phyloP scores from a whole-genome alignment of 2,888 invertebrate species.

The Idaea aversata region DNA sequence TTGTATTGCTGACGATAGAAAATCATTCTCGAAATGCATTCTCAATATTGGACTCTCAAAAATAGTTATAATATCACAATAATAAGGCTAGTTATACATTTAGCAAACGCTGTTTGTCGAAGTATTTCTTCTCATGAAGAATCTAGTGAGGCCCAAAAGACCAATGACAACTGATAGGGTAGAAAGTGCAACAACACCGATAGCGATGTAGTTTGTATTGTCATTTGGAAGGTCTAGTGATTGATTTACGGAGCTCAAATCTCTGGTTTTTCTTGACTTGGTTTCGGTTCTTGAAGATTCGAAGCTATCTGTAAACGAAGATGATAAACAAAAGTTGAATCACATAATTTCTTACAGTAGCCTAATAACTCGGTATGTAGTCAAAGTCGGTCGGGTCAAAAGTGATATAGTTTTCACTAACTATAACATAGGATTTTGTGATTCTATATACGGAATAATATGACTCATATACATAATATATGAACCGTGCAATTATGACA shows the following conservation, averaged over 20 bases:
- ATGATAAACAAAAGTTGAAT: neutral
- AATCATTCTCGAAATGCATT: neutral
- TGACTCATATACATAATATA: neutral
- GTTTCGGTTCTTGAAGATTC: slow-evolving; percentile 62
- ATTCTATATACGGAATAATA: neutral
- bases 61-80: slow-evolving; percentile 55
- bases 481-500: neutral
- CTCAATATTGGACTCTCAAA: slow-evolving; percentile 6
- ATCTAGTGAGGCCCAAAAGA: slow-evolving; percentile 44
- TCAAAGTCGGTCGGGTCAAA: neutral
- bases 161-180: slow-evolving; percentile 48
- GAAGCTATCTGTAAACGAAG: slow-evolving; percentile 58
- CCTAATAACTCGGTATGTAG: neutral
- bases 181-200: slow-evolving; percentile 50
- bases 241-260: slow-evolving; percentile 42
- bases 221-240: slow-evolving; percentile 24
- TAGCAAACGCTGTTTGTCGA: slow-evolving; percentile 34
- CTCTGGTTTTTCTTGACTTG: slow-evolving; percentile 58
- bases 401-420: neutral
- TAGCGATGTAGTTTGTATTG: slow-evolving; percentile 44
- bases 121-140: slow-evolving; percentile 28
- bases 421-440: too few species aligned
- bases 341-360: neutral
- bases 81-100: slow-evolving; percentile 34
- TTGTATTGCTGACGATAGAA: neutral